Percentiles rank a stretch among this genome's conserved stretches.
Conservation (phyloP, 1,140 invertebrate genomes). For the Euwallacea fornicatus region DNA sequence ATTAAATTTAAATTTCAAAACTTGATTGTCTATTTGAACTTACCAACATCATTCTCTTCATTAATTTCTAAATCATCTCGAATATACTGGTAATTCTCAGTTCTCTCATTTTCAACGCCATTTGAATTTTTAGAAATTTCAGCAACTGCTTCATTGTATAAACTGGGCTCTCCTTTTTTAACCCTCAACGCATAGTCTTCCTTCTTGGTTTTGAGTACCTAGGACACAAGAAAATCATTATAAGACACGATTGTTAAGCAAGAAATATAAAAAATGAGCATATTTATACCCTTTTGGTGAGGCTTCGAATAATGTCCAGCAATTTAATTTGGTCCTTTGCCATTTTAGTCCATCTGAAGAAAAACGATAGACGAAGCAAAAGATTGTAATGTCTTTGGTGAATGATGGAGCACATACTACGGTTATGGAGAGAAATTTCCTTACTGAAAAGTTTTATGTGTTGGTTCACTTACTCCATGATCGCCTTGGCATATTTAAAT, state of each 20-base stretch:
- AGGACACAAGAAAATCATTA: not conserved
- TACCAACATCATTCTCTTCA: slow-evolving; percentile 65
- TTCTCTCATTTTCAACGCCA: slow-evolving; percentile 33
- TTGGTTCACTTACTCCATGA: slow-evolving; percentile 64
- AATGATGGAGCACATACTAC: slow-evolving; percentile 73
- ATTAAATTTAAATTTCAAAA: not conserved
- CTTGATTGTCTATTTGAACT: not conserved
- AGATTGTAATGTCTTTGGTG: slow-evolving; percentile 79
- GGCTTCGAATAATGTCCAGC: slow-evolving; percentile 71
- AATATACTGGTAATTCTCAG: slow-evolving; percentile 67
- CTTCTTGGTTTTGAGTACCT: slow-evolving; percentile 47
- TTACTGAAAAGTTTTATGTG: slow-evolving; percentile 2
- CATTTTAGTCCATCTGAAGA: slow-evolving; percentile 78
- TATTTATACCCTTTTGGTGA: slow-evolving; percentile 60
- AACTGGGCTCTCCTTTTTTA: slow-evolving; percentile 33
- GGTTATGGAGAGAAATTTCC: slow-evolving; percentile 6
- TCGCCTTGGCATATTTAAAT: slow-evolving; percentile 78
- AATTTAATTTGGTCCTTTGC: slow-evolving; percentile 49
- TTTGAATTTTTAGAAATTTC: slow-evolving; percentile 39
- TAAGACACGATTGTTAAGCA: not conserved
- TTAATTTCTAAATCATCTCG: slow-evolving; percentile 75
- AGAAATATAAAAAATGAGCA: slow-evolving; percentile 2
- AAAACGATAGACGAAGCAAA: slow-evolving; percentile 76
- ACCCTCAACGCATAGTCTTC: slow-evolving; percentile 47
- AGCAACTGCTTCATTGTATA: slow-evolving; percentile 33